These are phyloP conservation scores for Myripristis murdjan DNA, from an alignment of 2,797 vertebrate species.

Conservation along the genomic window DNA sequence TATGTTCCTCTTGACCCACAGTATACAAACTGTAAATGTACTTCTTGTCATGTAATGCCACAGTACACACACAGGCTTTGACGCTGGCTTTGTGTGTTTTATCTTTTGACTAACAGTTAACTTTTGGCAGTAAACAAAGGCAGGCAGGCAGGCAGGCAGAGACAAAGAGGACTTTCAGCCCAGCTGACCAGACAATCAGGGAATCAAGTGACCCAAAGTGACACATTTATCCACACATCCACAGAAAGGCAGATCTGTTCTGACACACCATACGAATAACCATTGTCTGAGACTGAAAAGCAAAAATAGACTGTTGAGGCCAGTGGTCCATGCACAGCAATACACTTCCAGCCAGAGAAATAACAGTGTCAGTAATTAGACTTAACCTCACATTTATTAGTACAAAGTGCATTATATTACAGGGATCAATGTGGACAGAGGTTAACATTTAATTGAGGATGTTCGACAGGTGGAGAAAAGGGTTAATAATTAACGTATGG, in stretches of 20 bases:
- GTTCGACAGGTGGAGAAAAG: neutral
- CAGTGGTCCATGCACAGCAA: neutral
- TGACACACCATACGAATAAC: slow-evolving; percentile 30
- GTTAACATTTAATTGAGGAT: neutral
- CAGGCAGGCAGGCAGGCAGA: slow-evolving; percentile 11
- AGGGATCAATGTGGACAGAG: neutral
- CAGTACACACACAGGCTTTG: neutral
- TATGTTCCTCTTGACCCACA: slow-evolving; percentile 27
- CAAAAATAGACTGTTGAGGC: neutral
- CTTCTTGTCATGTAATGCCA: slow-evolving; percentile 31
- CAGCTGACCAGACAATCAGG: slow-evolving; percentile 29
- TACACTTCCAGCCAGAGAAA: too few relatives aligned
- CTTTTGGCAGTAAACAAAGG: slow-evolving; percentile 42
- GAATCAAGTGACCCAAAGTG: slow-evolving; percentile 48
- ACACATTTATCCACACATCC: slow-evolving; percentile 33
- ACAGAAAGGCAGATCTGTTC: slow-evolving; percentile 28
- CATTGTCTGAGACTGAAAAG: slow-evolving; percentile 1
- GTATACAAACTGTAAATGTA: slow-evolving; percentile 35
- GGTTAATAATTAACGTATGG: neutral
- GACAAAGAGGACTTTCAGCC: slow-evolving; percentile 49
- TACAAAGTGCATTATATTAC: neutral
- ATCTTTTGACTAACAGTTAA: slow-evolving; percentile 31
- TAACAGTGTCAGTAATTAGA: neutral
- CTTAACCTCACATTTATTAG: neutral
- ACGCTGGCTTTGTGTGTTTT: slow-evolving; percentile 39